Base-by-base conservation (phyloP, 1,140 invertebrate genomes). In the Cydia splendana region DNA sequence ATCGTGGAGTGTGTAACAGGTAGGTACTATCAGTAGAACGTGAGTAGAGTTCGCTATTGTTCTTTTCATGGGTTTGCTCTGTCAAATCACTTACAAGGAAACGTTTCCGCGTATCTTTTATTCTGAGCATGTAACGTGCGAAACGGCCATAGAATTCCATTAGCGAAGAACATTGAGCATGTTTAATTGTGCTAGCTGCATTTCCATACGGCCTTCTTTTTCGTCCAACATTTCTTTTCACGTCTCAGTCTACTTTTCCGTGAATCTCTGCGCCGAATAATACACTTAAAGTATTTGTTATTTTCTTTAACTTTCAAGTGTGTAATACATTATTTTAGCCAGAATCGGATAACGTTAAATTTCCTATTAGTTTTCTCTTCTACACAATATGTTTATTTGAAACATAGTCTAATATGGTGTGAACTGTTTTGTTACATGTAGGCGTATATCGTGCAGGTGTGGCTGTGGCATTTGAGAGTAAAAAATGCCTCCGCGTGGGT, bases 21-120 rank as follows among this genome's bases (percentile, higher is more conserved):
- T 53, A 53, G 15, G 51, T 53, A 62, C 57, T 62, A 62, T 62
- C 57, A 12, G 20, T 24, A 62, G 57, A 62, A 62, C 57, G 57
- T 62, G 57, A 62, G 18, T 62, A 3, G 20, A 24, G 9, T 24
- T 2, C 57, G 18, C 57, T 62, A 62, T 62, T 20, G 57, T 62
- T 62, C 57, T 24, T 62, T 62, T 62, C 24, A 62, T 62, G 57
- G 6, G 6, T 69, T 69, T 38, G 30, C n/a, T 15, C 13, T 38
- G 65, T 71, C 34, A 71, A 38, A 38, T 38, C 67, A 2, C 34
- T 18, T 71, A 18, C 15, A 20, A 34, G 67, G 67, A 71, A 71
- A 71, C n/a, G 9, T 71, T 71, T 71, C 67, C 67, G 67, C 15
- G 51, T 18, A 53, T 18, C 51, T 53, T 53, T 53, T 53, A 53